These are phyloP conservation scores for Borostomias antarcticus DNA, from an alignment of 2,797 vertebrate species.

Conservation along the genomic window DNA sequence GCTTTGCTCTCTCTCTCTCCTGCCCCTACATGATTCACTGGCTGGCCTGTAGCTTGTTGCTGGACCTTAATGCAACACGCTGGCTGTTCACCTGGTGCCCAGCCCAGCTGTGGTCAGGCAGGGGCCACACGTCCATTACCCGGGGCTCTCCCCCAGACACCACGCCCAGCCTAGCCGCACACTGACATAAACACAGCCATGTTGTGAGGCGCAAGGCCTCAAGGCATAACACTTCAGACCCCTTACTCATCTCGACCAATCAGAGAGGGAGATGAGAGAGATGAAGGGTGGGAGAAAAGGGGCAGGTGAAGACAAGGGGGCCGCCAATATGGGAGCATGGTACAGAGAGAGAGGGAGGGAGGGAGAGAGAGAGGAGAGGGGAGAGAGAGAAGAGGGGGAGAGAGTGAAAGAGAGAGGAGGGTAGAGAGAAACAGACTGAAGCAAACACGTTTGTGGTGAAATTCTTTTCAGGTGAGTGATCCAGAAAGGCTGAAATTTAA, in stretches of 20 bases:
- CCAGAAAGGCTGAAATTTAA: not conserved
- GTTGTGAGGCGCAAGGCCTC: constrained; percentile 26
- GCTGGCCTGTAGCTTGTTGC: constrained; percentile 26
- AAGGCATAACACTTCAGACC: constrained; percentile 47
- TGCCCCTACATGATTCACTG: constrained; percentile 13
- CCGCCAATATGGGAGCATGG: not conserved
- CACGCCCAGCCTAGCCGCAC: constrained; percentile 15
- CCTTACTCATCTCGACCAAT: constrained; percentile 41
- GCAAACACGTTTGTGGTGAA: too few species aligned
- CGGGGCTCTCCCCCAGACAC: constrained; percentile 20
- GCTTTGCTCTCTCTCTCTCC: constrained; percentile 1
- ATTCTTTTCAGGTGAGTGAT: not conserved
- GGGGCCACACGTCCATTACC: constrained; percentile 40
- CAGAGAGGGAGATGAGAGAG: constrained; percentile 42
- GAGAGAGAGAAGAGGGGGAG: not conserved
- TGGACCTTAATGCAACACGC: constrained; percentile 32
- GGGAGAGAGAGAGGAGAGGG: too few species aligned
- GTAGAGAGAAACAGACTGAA: not conserved
- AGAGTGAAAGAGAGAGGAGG: not conserved
- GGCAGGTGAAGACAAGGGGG: not conserved
- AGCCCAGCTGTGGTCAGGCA: constrained; percentile 11
- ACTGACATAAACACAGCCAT: constrained; percentile 50
- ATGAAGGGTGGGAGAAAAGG: constrained; percentile 9
- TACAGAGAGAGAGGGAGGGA: not conserved
- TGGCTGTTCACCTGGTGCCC: constrained; percentile 35